Percentiles rank a stretch among this genome's conserved stretches.
These are phyloP conservation scores for Copsychus sechellarum DNA, from an alignment of 2,113 vertebrate genomes.

Conservation along the genomic window DNA sequence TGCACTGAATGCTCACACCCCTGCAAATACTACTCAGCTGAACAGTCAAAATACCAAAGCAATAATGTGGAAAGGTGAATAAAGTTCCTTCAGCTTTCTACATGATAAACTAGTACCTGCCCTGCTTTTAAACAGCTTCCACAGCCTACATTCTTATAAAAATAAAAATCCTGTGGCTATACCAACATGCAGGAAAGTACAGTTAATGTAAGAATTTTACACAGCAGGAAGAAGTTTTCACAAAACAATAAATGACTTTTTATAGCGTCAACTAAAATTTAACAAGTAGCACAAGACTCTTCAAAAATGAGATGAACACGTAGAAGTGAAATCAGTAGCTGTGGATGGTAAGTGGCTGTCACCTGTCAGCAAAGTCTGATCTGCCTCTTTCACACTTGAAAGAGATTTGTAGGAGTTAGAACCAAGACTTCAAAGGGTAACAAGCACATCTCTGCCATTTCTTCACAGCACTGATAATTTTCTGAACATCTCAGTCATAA, in stretches of 20 bases:
- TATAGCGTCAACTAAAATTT: background rate
- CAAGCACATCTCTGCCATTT: background rate
- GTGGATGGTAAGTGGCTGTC: background rate
- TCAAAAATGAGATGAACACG: background rate
- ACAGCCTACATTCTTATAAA: background rate
- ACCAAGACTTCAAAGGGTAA: background rate
- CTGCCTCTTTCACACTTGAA: background rate
- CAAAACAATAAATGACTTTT: background rate
- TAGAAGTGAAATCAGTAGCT: background rate
- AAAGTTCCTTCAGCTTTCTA: background rate
- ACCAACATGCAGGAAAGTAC: background rate
- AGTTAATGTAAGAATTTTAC: background rate
- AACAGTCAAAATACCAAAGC: background rate
- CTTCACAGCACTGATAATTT: background rate
- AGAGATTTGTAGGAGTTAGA: background rate
- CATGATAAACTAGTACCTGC: background rate
- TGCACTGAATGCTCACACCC: accelerated
- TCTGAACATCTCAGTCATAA: background rate
- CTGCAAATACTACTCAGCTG: background rate
- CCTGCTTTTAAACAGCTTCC: background rate
- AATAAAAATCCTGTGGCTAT: background rate
- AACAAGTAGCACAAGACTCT: background rate
- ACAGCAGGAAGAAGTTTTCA: background rate
- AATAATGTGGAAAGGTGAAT: background rate
- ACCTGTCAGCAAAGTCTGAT: background rate